Evolutionary conservation across 2,888 invertebrate genomes (phyloP), one percentile per base, ranked within the genome.

Genomic region (Sesamia inferens): DNA sequence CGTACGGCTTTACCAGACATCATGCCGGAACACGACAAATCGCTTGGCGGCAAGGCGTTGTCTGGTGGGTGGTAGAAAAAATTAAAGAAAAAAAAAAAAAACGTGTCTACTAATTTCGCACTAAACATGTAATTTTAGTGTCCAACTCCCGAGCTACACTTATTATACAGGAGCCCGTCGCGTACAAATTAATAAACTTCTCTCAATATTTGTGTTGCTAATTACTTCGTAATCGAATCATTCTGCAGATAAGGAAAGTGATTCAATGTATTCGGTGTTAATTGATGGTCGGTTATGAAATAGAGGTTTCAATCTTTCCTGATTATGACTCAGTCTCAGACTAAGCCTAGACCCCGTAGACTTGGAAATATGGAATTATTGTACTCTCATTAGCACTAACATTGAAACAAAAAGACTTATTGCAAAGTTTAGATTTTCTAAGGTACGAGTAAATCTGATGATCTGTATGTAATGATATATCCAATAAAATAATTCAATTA

Each of bases 161-260:
- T 31, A 16, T 10, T 69, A 62, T 63, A 63, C 24, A 72, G 61
- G 31, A 70, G 24, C 51, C 39, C 11, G 51, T 62, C 31, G 62
- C 39, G 16, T 74, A 74, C 57, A 74, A 63, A 74, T 68, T 81
- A 68, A 84, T 81, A 68, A 66, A 58, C 69, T 69, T 59, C 55
- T 44, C 57, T 19, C n/a, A 55, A 63, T 54, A 79, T 74, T 79
- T 71, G 69, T 76, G 64, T 74, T 71, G 74, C 66, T 65, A 82
- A 83, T 83, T 67, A 74, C 81, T 71, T 39, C 57, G 74, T 71
- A 71, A 76, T 81, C 66, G 51, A 59, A 71, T 82, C 68, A 71
- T 72, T 76, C 61, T 68, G 39, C 74, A 59, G 76, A 59, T 83
- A 80, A 74, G 84, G 84, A 71, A 74, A 80, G 69, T 76, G 51